A percentile compares a stretch with the other conserved stretches of the same genome.
phyloP scores from a whole-genome alignment of 2,888 invertebrate species.

The Stenotaenia linearis region DNA sequence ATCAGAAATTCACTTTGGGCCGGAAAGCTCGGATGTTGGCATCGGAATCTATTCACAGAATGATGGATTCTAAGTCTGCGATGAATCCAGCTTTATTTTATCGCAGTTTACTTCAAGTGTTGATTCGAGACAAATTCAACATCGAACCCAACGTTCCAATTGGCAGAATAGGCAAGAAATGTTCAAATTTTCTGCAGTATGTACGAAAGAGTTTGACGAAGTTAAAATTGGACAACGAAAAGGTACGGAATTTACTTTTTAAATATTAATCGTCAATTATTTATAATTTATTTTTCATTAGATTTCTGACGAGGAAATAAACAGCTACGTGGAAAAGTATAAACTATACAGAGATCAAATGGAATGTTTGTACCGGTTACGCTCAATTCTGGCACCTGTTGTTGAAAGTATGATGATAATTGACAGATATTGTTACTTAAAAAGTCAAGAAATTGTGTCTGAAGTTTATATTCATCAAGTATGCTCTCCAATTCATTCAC shows the following conservation, averaged over 20 bases:
- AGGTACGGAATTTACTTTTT: neutral
- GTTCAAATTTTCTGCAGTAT: neutral
- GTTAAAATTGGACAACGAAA: neutral
- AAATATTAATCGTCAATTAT: neutral
- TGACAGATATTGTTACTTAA: neutral
- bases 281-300: neutral
- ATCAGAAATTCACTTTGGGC: conserved; percentile 55
- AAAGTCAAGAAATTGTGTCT: neutral
- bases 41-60: conserved; percentile 72
- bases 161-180: neutral
- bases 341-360: neutral
- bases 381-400: neutral
- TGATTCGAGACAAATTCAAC: neutral
- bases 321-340: neutral
- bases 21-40: conserved; percentile 79
- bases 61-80: conserved; percentile 41
- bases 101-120: neutral
- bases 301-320: neutral
- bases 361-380: neutral
- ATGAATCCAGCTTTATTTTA: neutral
- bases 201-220: neutral
- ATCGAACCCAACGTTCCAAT: neutral
- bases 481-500: neutral
- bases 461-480: neutral
- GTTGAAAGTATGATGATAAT: neutral